These are phyloP conservation scores for Sebastes itinus DNA, from an alignment of 2,797 vertebrate species.

Conservation along the genomic window DNA sequence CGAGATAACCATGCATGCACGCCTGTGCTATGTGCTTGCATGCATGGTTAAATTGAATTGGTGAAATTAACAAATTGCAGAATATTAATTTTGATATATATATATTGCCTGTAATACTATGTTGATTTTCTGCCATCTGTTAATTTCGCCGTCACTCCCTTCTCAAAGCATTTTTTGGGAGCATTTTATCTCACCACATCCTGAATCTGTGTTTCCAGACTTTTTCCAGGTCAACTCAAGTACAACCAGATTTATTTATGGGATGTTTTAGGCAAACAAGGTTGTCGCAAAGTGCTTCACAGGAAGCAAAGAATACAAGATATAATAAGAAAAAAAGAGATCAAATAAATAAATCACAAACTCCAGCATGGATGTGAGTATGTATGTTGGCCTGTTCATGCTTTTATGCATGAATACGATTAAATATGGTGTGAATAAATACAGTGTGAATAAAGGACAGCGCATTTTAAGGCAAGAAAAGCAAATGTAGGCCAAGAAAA, in stretches of 20 bases:
- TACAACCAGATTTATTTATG: constrained; percentile 21
- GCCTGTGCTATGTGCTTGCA: background rate
- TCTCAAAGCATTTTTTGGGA: background rate
- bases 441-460: background rate
- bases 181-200: background rate
- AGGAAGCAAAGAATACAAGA: background rate
- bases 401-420: background rate
- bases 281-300: background rate
- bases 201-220: background rate
- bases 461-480: background rate
- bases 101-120: background rate
- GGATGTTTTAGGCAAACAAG: background rate
- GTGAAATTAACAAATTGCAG: background rate
- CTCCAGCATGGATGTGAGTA: background rate
- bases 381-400: background rate
- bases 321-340: background rate
- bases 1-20: background rate
- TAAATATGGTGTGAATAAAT: background rate
- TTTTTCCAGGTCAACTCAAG: constrained; percentile 11
- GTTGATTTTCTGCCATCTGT: constrained; percentile 9
- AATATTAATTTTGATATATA: background rate
- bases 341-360: background rate
- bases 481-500: background rate
- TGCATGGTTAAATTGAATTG: background rate
- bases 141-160: background rate